Percentiles rank a stretch among this genome's conserved stretches.
phyloP scores from a whole-genome alignment of 1,140 invertebrate genomes.

The Apis cerana region DNA sequence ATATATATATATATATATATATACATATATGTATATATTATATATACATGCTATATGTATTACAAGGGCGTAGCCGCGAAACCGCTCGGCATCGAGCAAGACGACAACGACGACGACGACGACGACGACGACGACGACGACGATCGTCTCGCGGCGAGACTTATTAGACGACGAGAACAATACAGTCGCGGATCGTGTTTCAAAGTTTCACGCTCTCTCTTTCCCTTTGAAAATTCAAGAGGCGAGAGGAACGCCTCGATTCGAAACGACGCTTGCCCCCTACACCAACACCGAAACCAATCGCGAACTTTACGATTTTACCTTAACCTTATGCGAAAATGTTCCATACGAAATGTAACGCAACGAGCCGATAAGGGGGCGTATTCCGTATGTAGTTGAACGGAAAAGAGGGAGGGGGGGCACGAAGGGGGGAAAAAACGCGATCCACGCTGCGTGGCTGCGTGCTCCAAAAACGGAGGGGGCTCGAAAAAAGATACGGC shows the following conservation, averaged over 20 bases:
- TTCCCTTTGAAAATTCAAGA: too few species aligned
- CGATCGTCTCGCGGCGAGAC: slow-evolving; percentile 7
- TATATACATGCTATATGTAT: slow-evolving; percentile 13
- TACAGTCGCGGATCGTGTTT: neutral
- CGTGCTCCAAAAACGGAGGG: slow-evolving; percentile 19
- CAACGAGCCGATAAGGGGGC: neutral
- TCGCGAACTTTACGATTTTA: neutral
- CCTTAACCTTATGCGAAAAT: too few species aligned
- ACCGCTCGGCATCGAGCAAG: neutral
- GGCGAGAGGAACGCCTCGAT: neutral
- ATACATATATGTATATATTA: neutral
- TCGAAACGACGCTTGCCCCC: neutral
- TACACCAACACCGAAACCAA: neutral
- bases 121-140: too few species aligned
- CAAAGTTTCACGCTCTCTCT: neutral
- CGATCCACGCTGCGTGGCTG: neutral
- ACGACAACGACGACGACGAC: too few species aligned
- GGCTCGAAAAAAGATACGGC: neutral
- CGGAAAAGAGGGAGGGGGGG: too few species aligned
- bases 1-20: slow-evolving; percentile 15
- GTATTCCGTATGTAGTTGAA: neutral
- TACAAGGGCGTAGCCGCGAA: slow-evolving; percentile 30
- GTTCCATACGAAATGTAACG: neutral
- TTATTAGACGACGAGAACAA: slow-evolving; percentile 46
- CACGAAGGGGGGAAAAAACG: too few species aligned